These are phyloP conservation scores for Numenius arquata DNA, from an alignment of 2,113 vertebrate species.

Conservation along the genomic window DNA sequence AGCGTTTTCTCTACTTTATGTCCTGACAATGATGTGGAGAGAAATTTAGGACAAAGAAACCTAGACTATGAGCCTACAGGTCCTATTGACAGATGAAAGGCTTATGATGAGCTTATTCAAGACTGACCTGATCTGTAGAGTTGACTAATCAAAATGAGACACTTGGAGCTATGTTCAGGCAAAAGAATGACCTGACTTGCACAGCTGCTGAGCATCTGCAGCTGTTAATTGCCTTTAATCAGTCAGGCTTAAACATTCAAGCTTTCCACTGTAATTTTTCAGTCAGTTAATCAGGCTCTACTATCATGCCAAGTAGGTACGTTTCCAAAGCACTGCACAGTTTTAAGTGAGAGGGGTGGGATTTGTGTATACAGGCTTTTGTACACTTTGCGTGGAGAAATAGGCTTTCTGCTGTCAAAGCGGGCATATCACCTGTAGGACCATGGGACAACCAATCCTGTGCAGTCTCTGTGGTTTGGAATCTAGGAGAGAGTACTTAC, in stretches of 20 bases:
- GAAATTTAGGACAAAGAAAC: neutral
- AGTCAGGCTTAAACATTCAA: neutral
- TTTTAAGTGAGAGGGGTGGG: neutral
- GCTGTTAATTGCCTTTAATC: neutral
- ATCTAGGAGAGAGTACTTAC: neutral
- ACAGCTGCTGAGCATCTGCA: slow-evolving; percentile 2
- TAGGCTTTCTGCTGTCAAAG: neutral
- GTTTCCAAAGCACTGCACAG: neutral
- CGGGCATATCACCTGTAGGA: neutral
- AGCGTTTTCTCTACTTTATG: neutral
- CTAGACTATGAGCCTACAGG: neutral
- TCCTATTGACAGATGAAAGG: neutral
- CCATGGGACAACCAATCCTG: fast-evolving
- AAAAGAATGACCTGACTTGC: neutral
- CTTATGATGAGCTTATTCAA: neutral
- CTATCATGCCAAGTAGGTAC: neutral
- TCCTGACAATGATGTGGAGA: neutral
- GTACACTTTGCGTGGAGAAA: fast-evolving
- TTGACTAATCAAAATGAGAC: neutral
- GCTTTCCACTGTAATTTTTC: neutral
- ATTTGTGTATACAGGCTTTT: neutral
- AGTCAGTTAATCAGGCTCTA: neutral
- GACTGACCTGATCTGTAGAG: neutral
- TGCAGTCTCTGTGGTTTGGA: neutral
- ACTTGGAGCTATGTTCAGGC: neutral